Evolutionary conservation across 2,113 vertebrate species (phyloP).

Genomic region (Lepus europaeus): DNA sequence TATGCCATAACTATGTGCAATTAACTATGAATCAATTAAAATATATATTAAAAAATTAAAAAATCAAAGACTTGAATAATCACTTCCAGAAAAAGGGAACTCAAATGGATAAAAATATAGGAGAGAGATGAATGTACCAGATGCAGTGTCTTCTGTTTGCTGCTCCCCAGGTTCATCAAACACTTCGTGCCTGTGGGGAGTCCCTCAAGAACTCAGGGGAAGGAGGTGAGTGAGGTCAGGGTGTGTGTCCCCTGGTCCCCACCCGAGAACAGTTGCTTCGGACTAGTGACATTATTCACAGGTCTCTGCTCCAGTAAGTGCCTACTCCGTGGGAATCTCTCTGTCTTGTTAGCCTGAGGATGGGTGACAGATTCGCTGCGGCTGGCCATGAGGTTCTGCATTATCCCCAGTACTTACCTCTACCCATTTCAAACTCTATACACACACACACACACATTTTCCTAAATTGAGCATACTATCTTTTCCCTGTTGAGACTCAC

Average conservation of each 20-base stretch:
- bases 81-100: neutral
- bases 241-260: rapidly evolving
- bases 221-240: neutral
- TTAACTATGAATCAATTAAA: too few relatives aligned
- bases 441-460: too few relatives aligned
- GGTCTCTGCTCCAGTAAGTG: neutral
- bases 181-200: neutral
- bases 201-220: neutral
- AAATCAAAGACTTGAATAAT: neutral
- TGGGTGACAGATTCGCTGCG: neutral
- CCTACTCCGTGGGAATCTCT: neutral
- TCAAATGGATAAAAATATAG: neutral
- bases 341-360: neutral
- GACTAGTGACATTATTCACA: neutral
- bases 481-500: neutral
- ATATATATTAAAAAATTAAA: too few relatives aligned
- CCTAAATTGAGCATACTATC: neutral
- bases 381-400: neutral
- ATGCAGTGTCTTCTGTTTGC: neutral
- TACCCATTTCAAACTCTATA: too few relatives aligned
- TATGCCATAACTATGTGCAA: too few relatives aligned
- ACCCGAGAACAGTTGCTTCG: neutral
- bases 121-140: neutral
- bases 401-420: neutral
- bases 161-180: neutral